Evolutionary conservation across 2,888 invertebrate genomes (phyloP), one percentile per base, ranked within the genome.

Genomic region (Stramonita haemastoma): DNA sequence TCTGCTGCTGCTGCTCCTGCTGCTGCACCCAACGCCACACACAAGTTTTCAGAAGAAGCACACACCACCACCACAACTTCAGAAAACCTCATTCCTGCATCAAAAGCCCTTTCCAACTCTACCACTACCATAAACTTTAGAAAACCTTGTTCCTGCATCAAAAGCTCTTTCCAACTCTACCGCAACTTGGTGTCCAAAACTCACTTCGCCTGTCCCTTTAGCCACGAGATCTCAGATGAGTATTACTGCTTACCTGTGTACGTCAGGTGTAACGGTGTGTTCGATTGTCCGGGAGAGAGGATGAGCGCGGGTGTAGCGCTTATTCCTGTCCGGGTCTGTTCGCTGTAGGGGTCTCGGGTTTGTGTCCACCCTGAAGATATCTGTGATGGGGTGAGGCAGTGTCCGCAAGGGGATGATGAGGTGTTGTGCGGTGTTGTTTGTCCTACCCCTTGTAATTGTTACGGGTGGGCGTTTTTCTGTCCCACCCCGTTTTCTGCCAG

Each of bases 211-310:
- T 90, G 90, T 70, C 34, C 29, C 1, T 19, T 8, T 11, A 86
- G 87, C 19, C 86, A 70, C 1, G 6, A 26, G 26, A 36, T 46
- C 5, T 5, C 22, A 13, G 11, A 22, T 0, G 22, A 83, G 88
- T 83, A 46, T n/a, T 90, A 88, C 83, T 90, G 90, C 56, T 87
- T 90, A 29, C 90, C 90, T 11, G 86, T 90, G 46, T 90, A 60
- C 15, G 36, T 66, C 56, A 29, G 83, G 13, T 89, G 89, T 86
- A 84, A 89, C 73, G 77, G 88, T 2, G 81, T 83, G 46, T 57
- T 32, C 26, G 88, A 88, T 60, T 88, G 88, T 19, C 90, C 90
- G 6, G 57, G 87, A 13, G 87, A 0, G 90, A 90, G 32, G 90
- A 90, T 19, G 90, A 90, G 36, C 29, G 15, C 0, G 85, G 57